Evolutionary conservation across 2,888 invertebrate genomes (phyloP).

Genomic region (Parnassius orleans): DNA sequence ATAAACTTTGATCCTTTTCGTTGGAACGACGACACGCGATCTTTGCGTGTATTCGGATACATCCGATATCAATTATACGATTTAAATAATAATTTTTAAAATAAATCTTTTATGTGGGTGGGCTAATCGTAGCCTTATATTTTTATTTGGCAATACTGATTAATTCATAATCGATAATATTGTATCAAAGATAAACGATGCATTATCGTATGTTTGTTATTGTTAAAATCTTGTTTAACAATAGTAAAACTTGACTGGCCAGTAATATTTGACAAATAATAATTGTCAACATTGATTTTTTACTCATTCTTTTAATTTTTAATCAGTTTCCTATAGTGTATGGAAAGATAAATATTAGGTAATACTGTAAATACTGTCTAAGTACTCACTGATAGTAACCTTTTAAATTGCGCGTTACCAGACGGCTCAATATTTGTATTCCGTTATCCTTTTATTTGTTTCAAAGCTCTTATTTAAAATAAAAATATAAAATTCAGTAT

Average conservation of each 20-base stretch:
- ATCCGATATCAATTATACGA: slow-evolving; percentile 36
- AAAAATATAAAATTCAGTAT: slow-evolving; percentile 41
- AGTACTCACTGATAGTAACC: no score
- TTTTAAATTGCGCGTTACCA: no score
- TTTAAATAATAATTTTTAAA: slow-evolving; percentile 30
- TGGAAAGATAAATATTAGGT: no score
- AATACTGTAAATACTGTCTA: no score
- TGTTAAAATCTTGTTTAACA: background rate
- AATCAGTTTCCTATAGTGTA: no score
- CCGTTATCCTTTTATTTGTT: slow-evolving; percentile 21
- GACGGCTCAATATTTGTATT: no score
- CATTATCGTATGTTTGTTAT: background rate
- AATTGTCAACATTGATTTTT: no score
- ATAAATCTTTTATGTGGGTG: slow-evolving; percentile 5
- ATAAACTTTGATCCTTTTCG: slow-evolving; percentile 35
- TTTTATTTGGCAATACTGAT: slow-evolving; percentile 5
- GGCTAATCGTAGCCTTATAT: slow-evolving; percentile 1
- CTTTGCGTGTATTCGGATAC: slow-evolving; percentile 29
- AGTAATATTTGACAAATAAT: no score
- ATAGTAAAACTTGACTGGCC: no score
- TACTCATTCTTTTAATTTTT: no score
- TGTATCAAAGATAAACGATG: background rate
- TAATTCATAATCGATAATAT: slow-evolving; percentile 4
- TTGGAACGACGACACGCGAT: slow-evolving; percentile 36
- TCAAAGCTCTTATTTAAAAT: slow-evolving; percentile 38